Evolutionary conservation across 2,113 vertebrate species (phyloP).

Genomic region (Paracanthobrama guichenoti): DNA sequence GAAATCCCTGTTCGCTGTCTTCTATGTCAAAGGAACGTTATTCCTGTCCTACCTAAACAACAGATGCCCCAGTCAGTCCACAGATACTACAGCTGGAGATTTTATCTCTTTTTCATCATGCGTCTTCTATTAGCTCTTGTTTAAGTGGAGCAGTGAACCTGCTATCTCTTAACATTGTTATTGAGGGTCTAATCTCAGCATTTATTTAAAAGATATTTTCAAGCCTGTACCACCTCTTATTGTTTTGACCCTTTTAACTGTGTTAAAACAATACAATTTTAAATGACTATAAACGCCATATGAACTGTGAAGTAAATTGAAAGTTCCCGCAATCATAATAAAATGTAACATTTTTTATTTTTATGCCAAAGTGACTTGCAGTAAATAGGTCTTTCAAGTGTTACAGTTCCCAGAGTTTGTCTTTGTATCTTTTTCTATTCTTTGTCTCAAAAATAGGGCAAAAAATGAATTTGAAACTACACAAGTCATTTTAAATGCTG

Average conservation of each 20-base stretch:
- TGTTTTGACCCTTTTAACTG: slow-evolving; percentile 8
- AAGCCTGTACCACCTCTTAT: not conserved
- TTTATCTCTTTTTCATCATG: slow-evolving; percentile 13
- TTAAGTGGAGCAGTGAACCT: not conserved
- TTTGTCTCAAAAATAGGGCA: not conserved
- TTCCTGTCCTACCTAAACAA: slow-evolving; percentile 31
- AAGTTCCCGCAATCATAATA: slow-evolving; percentile 13
- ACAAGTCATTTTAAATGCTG: slow-evolving; percentile 7
- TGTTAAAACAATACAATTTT: slow-evolving; percentile 38
- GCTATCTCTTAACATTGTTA: not conserved
- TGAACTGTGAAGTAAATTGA: slow-evolving; percentile 42
- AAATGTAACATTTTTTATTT: slow-evolving; percentile 49
- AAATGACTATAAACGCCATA: slow-evolving; percentile 18
- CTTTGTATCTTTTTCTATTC: slow-evolving; percentile 1
- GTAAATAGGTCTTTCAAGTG: slow-evolving; percentile 41
- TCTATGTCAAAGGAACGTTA: slow-evolving; percentile 22
- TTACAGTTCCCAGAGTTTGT: slow-evolving; percentile 21
- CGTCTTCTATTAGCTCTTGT: not conserved
- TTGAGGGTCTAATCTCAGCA: slow-evolving; percentile 38
- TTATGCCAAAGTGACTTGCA: slow-evolving; percentile 33
- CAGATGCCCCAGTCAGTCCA: slow-evolving; percentile 29
- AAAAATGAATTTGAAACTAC: not conserved
- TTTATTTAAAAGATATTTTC: slow-evolving; percentile 46
- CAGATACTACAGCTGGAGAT: slow-evolving; percentile 34
- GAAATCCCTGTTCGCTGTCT: slow-evolving; percentile 34